Conservation (phyloP, 2,113 vertebrate species). For the Toxostoma redivivum region DNA sequence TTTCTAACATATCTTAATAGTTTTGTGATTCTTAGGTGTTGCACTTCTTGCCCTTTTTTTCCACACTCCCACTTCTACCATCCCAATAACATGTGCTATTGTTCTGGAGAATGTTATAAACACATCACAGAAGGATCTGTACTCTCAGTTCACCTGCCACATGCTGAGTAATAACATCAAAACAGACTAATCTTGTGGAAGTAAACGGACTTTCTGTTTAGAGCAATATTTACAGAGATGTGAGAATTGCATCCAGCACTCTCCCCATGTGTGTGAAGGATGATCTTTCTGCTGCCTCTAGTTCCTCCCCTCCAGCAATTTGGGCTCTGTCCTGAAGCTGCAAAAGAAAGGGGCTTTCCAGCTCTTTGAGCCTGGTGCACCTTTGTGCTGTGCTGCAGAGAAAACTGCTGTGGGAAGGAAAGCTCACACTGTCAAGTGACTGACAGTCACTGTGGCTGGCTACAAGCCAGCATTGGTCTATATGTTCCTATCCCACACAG, state of each 20-base stretch:
- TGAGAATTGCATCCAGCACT: background rate
- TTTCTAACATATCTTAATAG: slow-evolving; percentile 33
- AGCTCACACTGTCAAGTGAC: background rate
- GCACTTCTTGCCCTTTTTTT: background rate
- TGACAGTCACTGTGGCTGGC: background rate
- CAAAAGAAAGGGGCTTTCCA: background rate
- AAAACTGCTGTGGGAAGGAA: background rate
- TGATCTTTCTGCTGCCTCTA: background rate
- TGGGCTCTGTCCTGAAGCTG: background rate
- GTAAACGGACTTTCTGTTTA: background rate
- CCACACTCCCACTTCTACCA: background rate
- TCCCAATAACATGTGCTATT: background rate
- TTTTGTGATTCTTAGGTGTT: background rate
- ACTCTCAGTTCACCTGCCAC: background rate
- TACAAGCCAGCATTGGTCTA: background rate
- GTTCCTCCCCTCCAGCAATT: background rate
- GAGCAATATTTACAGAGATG: background rate
- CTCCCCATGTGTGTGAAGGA: background rate
- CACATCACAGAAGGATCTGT: background rate
- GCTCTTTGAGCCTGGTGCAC: background rate
- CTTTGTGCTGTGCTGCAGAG: background rate
- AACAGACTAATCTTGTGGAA: background rate
- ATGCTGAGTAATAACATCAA: background rate
- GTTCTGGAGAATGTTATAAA: slow-evolving; percentile 36
- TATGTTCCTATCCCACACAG: fast-evolving